These are phyloP conservation scores for Lithodes maja DNA, from an alignment of 2,888 invertebrate species.

Conservation along the genomic window DNA sequence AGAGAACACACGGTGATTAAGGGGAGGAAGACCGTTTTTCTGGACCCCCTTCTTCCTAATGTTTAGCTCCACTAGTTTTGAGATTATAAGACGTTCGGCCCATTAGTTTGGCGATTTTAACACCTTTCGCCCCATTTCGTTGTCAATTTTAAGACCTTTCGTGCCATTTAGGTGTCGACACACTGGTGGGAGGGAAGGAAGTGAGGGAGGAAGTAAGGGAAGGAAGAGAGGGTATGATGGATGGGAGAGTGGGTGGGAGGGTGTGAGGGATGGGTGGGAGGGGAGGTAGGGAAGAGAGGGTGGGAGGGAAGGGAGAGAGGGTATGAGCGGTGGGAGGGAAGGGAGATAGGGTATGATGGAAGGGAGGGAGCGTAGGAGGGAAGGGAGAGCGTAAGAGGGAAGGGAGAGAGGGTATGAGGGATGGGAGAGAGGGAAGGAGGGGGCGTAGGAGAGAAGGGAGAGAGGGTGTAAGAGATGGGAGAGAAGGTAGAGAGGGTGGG, in stretches of 20 bases:
- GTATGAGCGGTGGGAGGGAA: background rate
- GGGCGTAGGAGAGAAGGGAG: background rate
- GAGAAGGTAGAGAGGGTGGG: background rate
- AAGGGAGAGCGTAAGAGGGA: background rate
- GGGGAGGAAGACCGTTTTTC: no score
- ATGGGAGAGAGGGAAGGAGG: background rate
- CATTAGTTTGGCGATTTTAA: no score
- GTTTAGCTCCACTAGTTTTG: no score
- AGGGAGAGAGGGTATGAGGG: background rate
- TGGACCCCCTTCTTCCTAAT: no score
- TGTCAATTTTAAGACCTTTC: no score
- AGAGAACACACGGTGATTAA: no score
- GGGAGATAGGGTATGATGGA: background rate
- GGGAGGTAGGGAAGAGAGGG: background rate
- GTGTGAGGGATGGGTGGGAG: background rate
- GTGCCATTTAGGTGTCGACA: no score
- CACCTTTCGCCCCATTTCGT: no score
- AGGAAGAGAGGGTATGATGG: background rate
- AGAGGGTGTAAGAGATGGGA: no score
- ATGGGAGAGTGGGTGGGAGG: background rate
- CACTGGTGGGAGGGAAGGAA: background rate
- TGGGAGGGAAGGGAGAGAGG: background rate
- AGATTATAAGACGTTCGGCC: no score
- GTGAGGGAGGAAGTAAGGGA: background rate
- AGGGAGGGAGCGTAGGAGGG: background rate